Evolutionary conservation across 2,888 invertebrate species (phyloP), one percentile per base, ranked within the genome.

Genomic region (Dryomyza anilis): DNA sequence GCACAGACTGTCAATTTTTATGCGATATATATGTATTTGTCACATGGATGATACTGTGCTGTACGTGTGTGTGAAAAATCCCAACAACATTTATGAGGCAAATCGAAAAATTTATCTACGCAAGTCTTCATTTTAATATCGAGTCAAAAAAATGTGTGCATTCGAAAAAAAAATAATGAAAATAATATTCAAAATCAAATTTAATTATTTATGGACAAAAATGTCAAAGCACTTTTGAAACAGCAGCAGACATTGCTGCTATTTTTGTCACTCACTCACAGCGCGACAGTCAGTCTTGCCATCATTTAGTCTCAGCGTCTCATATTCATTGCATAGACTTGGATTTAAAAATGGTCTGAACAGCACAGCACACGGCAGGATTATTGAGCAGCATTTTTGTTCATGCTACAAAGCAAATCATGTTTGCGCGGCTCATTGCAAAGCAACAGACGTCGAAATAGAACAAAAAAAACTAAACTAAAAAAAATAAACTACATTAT

Each of bases 351-450:
- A n/a, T n/a, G n/a, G n/a, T n/a, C n/a, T n/a, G n/a, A n/a, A n/a
- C 39, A 12, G 4, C 39, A 5, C 39, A 12, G 3, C n/a, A 14
- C 52, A 25, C 14, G 33, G 4, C 46, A 46, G 30, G 48, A 57
- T 60, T 60, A 48, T 50, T 60, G 59, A 36, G 48, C 33, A 33
- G 59, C 57, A 45, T 36, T 60, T 60, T 65, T 58, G 46, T 53
- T 62, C 62, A 73, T 72, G 77, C 72, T 70, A 74, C 73, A 76
- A 76, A 75, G 75, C 72, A 73, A 74, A 73, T 72, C 70, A 67
- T 69, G 73, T 77, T 72, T 74, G 76, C n/a, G n/a, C 81, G 81
- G 79, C 80, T 77, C 81, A 81, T 80, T 81, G 81, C 79, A 76
- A 75, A 73, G 78, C 81, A 81, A 73, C 76, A 79, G 80, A 79